Evolutionary conservation across 1,140 invertebrate species (phyloP), one percentile per base, ranked within the genome.

Genomic region (Drosophila aff.): DNA sequence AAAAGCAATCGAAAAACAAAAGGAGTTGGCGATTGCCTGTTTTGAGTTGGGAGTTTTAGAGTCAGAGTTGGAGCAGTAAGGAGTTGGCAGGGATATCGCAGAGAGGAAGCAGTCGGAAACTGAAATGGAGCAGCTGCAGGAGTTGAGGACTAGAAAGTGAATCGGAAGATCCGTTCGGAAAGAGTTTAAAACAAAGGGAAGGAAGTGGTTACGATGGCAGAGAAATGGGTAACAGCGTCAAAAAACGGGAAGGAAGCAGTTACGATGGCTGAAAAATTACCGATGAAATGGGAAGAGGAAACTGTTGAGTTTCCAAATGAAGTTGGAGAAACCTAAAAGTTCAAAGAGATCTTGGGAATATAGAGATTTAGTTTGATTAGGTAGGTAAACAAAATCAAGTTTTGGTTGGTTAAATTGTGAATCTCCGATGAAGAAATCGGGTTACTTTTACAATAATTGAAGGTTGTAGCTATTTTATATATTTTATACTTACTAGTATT

Each of bases 1-100:
- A 59, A 73, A 50, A 57, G 69, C 69, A 69, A 57, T 69, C 68
- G 33, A 68, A 66, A 50, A 33, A 68, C 65, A 68, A 66, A 65
- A 47, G 43, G 33, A 67, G 41, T 43, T 46, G 64, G 59, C 33
- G 46, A 21, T 23, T 26, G 28, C 1, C 28, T 23, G 46, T 62
- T 52, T n/a, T 21, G 21, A 58, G 52, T 36, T 23, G 52, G 50
- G 50, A 21, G n/a, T 15, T 49, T 28, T 28, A 49, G 47, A 49
- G 23, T 31, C 10, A 18, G 28, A 66, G 57, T 62, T 62, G 46
- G 26, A 38, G 46, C 3, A 33, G 44, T 26, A 26, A 11, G 46
- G 21, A 36, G 44, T 36, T 53, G 38, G 38, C 4, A 65, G 26
- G 15, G 44, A 50, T 23, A 49, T 6, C 23, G 23, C 21, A 16